Evolutionary conservation across 1,140 invertebrate species (phyloP), one percentile per base, ranked within the genome.

Genomic region (Schlechtendalia chinensis): DNA sequence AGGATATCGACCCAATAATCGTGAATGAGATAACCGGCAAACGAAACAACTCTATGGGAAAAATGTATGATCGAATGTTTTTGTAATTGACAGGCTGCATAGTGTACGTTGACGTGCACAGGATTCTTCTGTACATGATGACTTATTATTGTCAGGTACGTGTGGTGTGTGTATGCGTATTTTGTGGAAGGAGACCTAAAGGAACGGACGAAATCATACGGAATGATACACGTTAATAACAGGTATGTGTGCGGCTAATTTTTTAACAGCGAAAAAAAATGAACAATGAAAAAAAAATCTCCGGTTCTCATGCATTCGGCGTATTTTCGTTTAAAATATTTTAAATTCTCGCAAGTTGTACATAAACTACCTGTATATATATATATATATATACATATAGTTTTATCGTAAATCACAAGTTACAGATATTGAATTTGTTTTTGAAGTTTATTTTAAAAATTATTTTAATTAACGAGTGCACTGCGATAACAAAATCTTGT

Each of bases 191-290:
- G 54, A 75, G 17, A 59, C 16, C 14, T 2, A 77, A 39, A 58
- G 32, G 32, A 77, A 77, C 17, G 54, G 12, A 77, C 32, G 59
- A 47, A 67, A 45, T 59, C 45, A 24, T 53, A 56, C 29, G 19
- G 29, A n/a, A 47, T 11, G 65, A 67, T 67, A 22, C 56, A 54
- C 53, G 71, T 61, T 59, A 75, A 77, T 77, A 77, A 77, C 74
- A 22, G 56, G 53, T 77, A 58, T 77, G 54, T 47, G 56, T 16
- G 32, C n/a, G 19, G 56, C n/a, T 77, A 77, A 58, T 58, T 77
- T 75, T 77, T 77, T 77, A 59, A 77, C 74, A 12, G 29, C 22
- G 50, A 59, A 59, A 75, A 77, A 75, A 56, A 72, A 77, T 22
- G 12, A 59, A 77, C 22, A 77, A 69, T 17, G 16, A 24, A 69